phyloP scores from a whole-genome alignment of 2,888 invertebrate species.

The Megaustenia siamemsis region DNA sequence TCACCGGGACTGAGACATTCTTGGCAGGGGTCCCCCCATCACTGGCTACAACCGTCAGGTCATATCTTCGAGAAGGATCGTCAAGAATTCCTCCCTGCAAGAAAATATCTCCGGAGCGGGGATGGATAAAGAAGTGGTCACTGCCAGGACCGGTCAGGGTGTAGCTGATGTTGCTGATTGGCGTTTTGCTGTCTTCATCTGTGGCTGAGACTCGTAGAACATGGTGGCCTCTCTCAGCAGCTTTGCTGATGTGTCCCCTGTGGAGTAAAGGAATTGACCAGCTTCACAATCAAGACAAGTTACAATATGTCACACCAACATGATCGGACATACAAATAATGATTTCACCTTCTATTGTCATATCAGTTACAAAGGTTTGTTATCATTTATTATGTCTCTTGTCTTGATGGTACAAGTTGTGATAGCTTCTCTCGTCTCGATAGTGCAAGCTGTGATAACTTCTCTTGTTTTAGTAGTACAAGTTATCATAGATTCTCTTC shows the following conservation, averaged over 20 bases:
- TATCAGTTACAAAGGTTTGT: no score
- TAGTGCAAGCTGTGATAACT: no score
- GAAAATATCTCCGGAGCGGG: conserved; percentile 88
- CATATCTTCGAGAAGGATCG: conserved; percentile 87
- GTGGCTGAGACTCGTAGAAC: conserved; percentile 86
- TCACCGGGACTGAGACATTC: conserved; percentile 85
- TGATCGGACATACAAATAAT: no score
- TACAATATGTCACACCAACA: no score
- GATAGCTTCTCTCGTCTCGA: no score
- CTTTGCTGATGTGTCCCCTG: conserved; percentile 86
- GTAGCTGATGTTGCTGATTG: conserved; percentile 87
- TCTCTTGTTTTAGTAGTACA: no score
- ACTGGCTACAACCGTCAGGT: conserved; percentile 84
- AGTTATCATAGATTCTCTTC: no score
- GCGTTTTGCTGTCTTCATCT: conserved; percentile 88
- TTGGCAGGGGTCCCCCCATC: conserved; percentile 81
- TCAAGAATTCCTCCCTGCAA: conserved; percentile 88
- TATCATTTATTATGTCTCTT: no score
- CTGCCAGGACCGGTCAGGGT: conserved; percentile 88
- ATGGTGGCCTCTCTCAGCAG: conserved; percentile 87
- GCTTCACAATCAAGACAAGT: no score
- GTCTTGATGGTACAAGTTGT: no score
- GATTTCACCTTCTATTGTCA: no score
- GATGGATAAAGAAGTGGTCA: conserved; percentile 73
- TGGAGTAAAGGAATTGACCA: no score